Conservation (phyloP, 2,797 vertebrate species). For the Cygnus olor region DNA sequence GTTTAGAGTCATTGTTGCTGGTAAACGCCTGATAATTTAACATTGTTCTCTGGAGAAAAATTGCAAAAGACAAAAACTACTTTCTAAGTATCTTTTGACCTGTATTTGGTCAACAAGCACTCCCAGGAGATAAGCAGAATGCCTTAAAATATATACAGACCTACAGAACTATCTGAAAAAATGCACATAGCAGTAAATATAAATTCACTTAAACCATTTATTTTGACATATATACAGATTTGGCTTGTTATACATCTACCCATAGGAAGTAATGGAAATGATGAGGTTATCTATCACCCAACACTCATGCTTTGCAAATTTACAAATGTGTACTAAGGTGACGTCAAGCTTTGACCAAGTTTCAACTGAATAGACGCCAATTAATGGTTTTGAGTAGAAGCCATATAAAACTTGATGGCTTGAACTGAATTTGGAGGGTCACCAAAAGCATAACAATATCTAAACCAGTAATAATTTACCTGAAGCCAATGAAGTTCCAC, state of each 20-base stretch:
- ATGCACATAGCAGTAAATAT: neutral
- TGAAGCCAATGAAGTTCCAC: neutral
- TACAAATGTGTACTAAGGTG: neutral
- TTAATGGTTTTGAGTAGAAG: constrained; percentile 38
- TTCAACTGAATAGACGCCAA: constrained; percentile 30
- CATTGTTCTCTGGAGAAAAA: neutral
- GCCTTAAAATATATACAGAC: neutral
- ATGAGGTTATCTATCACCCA: constrained; percentile 18
- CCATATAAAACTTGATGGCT: constrained; percentile 40
- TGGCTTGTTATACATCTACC: neutral
- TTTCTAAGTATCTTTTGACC: neutral
- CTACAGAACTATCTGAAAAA: neutral
- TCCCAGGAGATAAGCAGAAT: neutral
- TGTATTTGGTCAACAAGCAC: neutral
- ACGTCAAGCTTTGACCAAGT: constrained; percentile 40
- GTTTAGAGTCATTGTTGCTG: neutral
- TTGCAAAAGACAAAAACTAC: neutral
- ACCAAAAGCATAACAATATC: constrained; percentile 24
- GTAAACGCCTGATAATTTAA: neutral
- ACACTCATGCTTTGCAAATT: neutral
- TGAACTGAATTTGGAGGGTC: constrained; percentile 18
- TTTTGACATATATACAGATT: neutral
- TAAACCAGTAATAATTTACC: constrained; percentile 28
- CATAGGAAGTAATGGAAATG: constrained; percentile 34
- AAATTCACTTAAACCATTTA: neutral